Percentiles rank a stretch among this genome's conserved stretches.
phyloP scores from a whole-genome alignment of 2,113 vertebrate genomes.

The Xenopus laevis region DNA sequence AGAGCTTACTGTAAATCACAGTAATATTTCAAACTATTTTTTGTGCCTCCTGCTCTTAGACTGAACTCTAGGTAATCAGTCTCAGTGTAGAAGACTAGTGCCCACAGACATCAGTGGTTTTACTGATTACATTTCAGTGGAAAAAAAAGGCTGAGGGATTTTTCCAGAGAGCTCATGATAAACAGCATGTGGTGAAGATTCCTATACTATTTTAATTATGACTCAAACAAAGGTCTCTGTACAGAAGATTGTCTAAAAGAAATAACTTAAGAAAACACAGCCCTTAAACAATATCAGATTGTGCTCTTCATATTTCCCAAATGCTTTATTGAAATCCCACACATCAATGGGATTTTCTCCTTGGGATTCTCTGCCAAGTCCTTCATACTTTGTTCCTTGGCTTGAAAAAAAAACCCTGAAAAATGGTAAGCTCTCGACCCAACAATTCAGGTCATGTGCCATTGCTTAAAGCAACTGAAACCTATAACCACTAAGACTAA shows the following conservation, averaged over 20 bases:
- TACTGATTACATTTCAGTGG: background rate
- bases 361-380: background rate
- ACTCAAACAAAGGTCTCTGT: background rate
- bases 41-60: too few relatives aligned
- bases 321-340: background rate
- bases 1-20: too few relatives aligned
- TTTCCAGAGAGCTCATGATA: background rate
- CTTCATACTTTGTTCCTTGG: constrained; percentile 7
- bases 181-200: background rate
- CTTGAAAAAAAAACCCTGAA: background rate
- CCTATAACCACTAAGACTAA: constrained; percentile 11
- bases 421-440: background rate
- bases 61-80: too few relatives aligned
- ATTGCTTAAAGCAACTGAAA: background rate
- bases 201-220: background rate
- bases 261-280: background rate
- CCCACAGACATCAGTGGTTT: background rate
- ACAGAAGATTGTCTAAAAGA: background rate
- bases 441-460: constrained; percentile 4
- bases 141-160: background rate
- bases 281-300: background rate
- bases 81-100: background rate
- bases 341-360: constrained; percentile 20
- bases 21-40: too few relatives aligned
- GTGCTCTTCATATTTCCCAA: background rate